Base-by-base conservation (phyloP, 2,888 invertebrate species). In the Mimas tiliae region DNA sequence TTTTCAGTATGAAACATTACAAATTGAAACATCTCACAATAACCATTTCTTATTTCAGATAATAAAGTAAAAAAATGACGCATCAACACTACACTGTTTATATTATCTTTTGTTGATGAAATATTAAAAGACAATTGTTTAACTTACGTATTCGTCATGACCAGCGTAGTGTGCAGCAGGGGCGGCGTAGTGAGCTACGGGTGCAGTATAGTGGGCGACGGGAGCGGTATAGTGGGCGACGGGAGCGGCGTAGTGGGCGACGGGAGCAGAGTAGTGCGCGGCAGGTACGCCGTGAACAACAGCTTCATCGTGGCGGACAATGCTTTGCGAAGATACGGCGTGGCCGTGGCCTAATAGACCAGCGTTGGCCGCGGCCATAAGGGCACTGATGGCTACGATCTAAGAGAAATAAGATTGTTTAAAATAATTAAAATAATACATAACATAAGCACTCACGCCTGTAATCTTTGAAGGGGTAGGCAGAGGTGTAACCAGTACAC, bases 321-420 rank as follows among this genome's bases (percentile, higher is more conserved):
- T 82, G 67, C 83, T 88, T 72, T 89, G 89, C 14, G 87, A 88
- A 27, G 89, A 89, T 8, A 88, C 84, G 1, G 88, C 89, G 69
- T 85, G 82, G 63, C 79, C 77, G 27, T 76, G 72, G 9, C 82
- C 82, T 51, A 83, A 78, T n/a, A 92, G 78, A 19, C 94, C 94
- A 47, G 94, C 94, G 74, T 85, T 88, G 64, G 91, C 91, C 16
- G 93, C 83, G 58, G 87, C 86, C 79, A 94, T 69, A 65, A 94
- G 14, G 45, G 45, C 87, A 11, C 45, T 45, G 45, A 45, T 11
- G 12, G 45, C 45, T 45, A 45, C 45, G 14, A 45, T 45, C 45
- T 45, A 14, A 45, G 4, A 27, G 1, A 27, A 27, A 3, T 27
- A 27, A 27, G 27, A 27, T 27, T 27, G 4, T 27, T 27, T 27